Evolutionary conservation across 1,140 invertebrate genomes (phyloP).

Genomic region (Drosophila malerkotliana): DNA sequence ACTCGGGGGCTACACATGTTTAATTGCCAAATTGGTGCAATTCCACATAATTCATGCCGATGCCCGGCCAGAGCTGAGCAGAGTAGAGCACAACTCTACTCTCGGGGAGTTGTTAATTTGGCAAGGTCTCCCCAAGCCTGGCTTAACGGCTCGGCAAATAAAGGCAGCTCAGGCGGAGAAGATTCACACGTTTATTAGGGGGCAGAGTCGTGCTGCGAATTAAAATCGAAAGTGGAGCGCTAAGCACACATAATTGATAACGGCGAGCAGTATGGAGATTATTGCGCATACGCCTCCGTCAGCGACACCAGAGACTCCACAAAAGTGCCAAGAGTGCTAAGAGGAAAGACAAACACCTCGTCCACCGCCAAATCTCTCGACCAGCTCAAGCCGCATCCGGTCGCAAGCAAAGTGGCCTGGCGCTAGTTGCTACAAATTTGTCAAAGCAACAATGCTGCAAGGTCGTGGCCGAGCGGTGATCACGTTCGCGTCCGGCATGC

Average conservation of each 20-base stretch:
- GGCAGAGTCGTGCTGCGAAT: constrained; percentile 40
- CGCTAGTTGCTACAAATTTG: constrained; percentile 71
- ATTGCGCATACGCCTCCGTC: constrained; percentile 67
- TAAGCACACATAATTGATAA: constrained; percentile 61
- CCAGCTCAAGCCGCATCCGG: constrained; percentile 56
- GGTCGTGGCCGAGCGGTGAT: constrained; percentile 65
- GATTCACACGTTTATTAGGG: constrained; percentile 75
- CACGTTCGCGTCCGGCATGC: constrained; percentile 56
- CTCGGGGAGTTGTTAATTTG: constrained; percentile 29
- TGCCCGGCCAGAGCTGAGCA: constrained; percentile 14
- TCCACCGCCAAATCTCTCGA: constrained; percentile 22
- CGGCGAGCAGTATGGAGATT: constrained; percentile 39
- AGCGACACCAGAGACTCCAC: background rate
- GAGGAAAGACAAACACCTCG: constrained; percentile 50
- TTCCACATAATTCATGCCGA: constrained; percentile 76
- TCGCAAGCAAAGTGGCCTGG: constrained; percentile 64
- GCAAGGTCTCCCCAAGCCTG: constrained; percentile 54
- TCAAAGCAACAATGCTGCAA: constrained; percentile 75
- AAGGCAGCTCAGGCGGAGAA: constrained; percentile 23
- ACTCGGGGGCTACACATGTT: constrained; percentile 58
- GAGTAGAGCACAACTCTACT: constrained; percentile 14
- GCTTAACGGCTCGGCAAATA: constrained; percentile 41
- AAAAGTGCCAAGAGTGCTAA: constrained; percentile 41
- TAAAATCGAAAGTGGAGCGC: constrained; percentile 64
- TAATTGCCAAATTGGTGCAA: constrained; percentile 81